Conservation (phyloP, 2,888 invertebrate genomes). For the Ecliptopera silaceata region DNA sequence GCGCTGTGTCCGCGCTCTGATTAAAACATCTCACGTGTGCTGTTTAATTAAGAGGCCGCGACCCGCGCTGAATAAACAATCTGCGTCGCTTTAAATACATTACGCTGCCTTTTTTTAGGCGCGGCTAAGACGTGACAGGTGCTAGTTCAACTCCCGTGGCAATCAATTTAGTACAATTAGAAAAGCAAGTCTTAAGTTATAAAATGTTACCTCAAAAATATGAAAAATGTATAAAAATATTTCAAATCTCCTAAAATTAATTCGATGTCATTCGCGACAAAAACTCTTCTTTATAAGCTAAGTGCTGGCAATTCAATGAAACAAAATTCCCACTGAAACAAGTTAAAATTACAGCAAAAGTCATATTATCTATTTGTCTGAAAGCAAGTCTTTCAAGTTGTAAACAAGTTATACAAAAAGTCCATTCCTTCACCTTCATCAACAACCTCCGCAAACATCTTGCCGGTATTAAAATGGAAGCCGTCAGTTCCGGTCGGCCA, state of each 20-base stretch:
- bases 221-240: too few relatives aligned
- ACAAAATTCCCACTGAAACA: background rate
- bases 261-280: too few relatives aligned
- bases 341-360: background rate
- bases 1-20: conserved; percentile 22
- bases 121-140: background rate
- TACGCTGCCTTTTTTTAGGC: conserved; percentile 22
- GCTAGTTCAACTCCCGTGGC: background rate
- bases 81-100: conserved; percentile 24
- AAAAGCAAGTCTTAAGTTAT: too few relatives aligned
- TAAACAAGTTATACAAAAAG: conserved; percentile 2
- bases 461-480: conserved; percentile 18
- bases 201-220: too few relatives aligned
- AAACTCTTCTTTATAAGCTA: too few relatives aligned
- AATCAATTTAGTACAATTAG: too few relatives aligned
- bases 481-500: conserved; percentile 13
- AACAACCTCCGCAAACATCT: conserved; percentile 13
- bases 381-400: background rate
- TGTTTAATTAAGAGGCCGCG: conserved; percentile 39
- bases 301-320: too few relatives aligned
- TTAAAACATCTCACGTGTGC: conserved; percentile 41
- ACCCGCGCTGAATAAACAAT: conserved; percentile 35
- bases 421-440: background rate
- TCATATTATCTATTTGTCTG: background rate
- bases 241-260: too few relatives aligned